Base-by-base conservation (phyloP, 1,140 invertebrate genomes). In the Drosophila arizonae region DNA sequence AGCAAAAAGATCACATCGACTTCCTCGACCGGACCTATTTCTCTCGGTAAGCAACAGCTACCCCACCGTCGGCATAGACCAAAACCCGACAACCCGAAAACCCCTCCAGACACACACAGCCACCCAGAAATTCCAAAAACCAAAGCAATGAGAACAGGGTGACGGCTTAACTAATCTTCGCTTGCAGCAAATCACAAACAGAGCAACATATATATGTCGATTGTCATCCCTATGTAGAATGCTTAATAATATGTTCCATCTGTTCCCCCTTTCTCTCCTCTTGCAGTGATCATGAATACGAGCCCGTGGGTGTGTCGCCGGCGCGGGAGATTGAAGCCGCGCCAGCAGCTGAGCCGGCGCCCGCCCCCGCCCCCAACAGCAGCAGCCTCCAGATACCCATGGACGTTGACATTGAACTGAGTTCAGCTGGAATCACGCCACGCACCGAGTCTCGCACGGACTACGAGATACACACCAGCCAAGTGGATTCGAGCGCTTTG, bases 281-380 rank as follows among this genome's bases (percentile, higher is more conserved):
- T 94, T 94, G 80, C 93, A 97, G 96, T 94, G 96, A 97, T 93
- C 96, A 97, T 94, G 96, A 97, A 91, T 97, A 97, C 93, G 96
- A 97, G 93, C 95, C 96, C 72, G 95, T 97, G 82, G 93, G 93
- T 80, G 93, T 93, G 61, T 92, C 93, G 52, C 90, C 90, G 76
- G 64, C 73, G 51, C 77, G 65, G 33, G 68, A 84, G 11, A 36
- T 54, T 2, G 58, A 55, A 13, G 48, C 6, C 11, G 10, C 24
- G 60, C 17, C 45, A 3, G 30, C 58, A 9, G 11, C 45, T 33
- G 36, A 69, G 57, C 76, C 82, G 69, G 72, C 75, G 64, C 43
- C 76, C 45, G 52, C 72, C 48, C 43, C 76, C 45, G 52, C 72
- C 48, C 63, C 50, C 17, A 73, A 60, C 36, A 48, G 62, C 39